Evolutionary conservation across 2,888 invertebrate genomes (phyloP).

Genomic region (Hemistola chrysoprasaria): DNA sequence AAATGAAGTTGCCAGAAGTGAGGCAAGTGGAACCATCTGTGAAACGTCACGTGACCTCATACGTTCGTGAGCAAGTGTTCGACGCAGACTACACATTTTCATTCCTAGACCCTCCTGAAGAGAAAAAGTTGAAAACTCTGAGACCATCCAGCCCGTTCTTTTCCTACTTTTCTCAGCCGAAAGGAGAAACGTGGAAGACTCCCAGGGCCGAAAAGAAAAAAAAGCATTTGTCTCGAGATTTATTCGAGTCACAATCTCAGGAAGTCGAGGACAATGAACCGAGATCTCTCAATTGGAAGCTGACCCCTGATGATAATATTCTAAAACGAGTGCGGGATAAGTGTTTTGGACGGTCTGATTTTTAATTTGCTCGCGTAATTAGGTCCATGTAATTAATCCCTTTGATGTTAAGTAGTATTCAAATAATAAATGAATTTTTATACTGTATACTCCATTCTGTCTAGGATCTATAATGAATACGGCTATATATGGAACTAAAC

Average conservation of each 20-base stretch:
- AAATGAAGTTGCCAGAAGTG: slow-evolving; percentile 42
- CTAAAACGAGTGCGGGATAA: slow-evolving; percentile 60
- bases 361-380: slow-evolving; percentile 34
- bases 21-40: slow-evolving; percentile 34
- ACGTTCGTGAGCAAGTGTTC: slow-evolving; percentile 58
- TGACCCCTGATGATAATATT: slow-evolving; percentile 61
- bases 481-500: too few relatives aligned
- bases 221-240: slow-evolving; percentile 58
- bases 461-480: too few relatives aligned
- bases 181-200: slow-evolving; percentile 53
- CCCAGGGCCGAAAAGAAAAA: slow-evolving; percentile 40
- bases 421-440: slow-evolving; percentile 37
- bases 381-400: too few relatives aligned
- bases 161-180: slow-evolving; percentile 64
- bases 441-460: too few relatives aligned
- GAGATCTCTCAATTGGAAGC: slow-evolving; percentile 54
- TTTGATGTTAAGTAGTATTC: slow-evolving; percentile 9
- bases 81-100: slow-evolving; percentile 68
- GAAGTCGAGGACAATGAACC: slow-evolving; percentile 50
- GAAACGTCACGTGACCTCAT: slow-evolving; percentile 53
- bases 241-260: slow-evolving; percentile 69
- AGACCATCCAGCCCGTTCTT: slow-evolving; percentile 64
- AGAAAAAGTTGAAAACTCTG: slow-evolving; percentile 45
- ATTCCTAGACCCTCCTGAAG: slow-evolving; percentile 54
- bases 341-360: slow-evolving; percentile 63